These are phyloP conservation scores for Hippocampus comes DNA, from an alignment of 2,113 vertebrate species.

Conservation along the genomic window DNA sequence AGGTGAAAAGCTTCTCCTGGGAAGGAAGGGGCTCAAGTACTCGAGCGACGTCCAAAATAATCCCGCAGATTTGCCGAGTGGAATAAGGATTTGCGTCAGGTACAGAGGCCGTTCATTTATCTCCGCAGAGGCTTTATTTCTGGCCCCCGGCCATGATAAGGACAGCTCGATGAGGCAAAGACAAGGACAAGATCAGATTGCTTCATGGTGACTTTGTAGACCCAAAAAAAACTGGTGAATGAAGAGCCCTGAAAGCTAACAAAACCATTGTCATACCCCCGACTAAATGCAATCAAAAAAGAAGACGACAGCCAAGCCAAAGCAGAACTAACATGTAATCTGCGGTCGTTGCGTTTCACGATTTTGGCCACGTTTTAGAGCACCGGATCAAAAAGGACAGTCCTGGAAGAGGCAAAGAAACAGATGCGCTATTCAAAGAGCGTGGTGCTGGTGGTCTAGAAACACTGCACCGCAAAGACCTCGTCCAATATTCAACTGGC, in stretches of 20 bases:
- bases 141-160: not conserved
- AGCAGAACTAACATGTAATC: constrained; percentile 18
- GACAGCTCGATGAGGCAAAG: constrained; percentile 8
- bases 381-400: not conserved
- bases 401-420: not conserved
- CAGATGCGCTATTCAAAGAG: constrained; percentile 1
- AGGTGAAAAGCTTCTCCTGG: constrained; percentile 52
- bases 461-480: constrained; percentile 1
- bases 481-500: not conserved
- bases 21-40: constrained; percentile 44
- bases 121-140: constrained; percentile 38
- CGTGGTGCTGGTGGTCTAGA: too few species aligned
- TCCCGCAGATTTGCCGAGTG: constrained; percentile 66
- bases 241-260: not conserved
- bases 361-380: not conserved
- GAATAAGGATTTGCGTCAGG: constrained; percentile 56
- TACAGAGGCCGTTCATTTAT: constrained; percentile 54
- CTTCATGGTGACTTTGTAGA: constrained; percentile 11
- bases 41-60: constrained; percentile 65
- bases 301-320: constrained; percentile 6
- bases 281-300: constrained; percentile 6
- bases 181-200: constrained; percentile 4
- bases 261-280: not conserved
- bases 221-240: constrained; percentile 1
- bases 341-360: not conserved